Percentiles rank a stretch among this genome's conserved stretches.
These are phyloP conservation scores for Aphis gossypii DNA, from an alignment of 1,140 invertebrate species.

Conservation along the genomic window DNA sequence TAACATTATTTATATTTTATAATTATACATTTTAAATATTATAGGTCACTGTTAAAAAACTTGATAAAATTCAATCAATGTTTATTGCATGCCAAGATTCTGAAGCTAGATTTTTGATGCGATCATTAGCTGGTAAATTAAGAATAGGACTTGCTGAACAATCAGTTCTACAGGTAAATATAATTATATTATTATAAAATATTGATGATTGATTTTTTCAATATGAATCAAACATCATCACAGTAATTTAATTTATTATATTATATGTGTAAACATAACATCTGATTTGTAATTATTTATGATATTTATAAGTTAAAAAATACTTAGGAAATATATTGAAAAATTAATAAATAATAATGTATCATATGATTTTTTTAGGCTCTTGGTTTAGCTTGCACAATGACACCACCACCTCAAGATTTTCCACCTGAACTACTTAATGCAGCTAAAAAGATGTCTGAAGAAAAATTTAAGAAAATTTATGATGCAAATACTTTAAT, in stretches of 20 bases:
- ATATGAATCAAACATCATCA: background rate
- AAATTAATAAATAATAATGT: background rate
- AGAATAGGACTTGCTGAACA: conserved; percentile 97
- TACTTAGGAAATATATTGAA: background rate
- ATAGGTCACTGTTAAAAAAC: conserved; percentile 84
- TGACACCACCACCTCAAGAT: conserved; percentile 74
- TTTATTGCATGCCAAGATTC: conserved; percentile 90
- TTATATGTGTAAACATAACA: background rate
- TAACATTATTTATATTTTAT: conserved; percentile 24
- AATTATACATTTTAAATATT: conserved; percentile 60
- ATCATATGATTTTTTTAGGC: conserved; percentile 68
- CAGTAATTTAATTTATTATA: background rate
- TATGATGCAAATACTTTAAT: conserved; percentile 80
- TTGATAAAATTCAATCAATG: conserved; percentile 89
- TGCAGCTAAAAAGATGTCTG: conserved; percentile 69
- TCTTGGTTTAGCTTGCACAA: conserved; percentile 82
- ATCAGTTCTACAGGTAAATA: conserved; percentile 80
- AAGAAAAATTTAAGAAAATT: conserved; percentile 81
- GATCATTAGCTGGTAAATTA: conserved; percentile 92
- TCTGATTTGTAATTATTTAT: background rate
- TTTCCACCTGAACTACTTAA: conserved; percentile 74
- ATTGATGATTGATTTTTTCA: background rate
- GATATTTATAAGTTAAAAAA: background rate
- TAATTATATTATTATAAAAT: background rate
- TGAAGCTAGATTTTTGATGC: conserved; percentile 91